Percentiles rank a stretch among this genome's conserved stretches.
Conservation (phyloP, 1,140 invertebrate species). For the Drosophila asahinai region DNA sequence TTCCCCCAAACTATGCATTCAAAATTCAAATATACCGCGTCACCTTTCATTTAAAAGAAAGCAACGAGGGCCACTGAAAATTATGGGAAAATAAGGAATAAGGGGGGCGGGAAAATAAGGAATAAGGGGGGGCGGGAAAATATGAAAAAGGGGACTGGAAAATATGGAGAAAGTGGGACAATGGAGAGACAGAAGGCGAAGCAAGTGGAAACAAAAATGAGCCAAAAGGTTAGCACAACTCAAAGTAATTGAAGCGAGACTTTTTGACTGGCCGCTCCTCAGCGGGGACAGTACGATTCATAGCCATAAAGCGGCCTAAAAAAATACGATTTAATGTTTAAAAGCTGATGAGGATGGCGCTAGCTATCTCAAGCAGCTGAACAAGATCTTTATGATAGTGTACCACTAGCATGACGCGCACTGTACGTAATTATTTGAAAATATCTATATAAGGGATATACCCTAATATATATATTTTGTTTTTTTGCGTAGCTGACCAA, state of each 20-base stretch:
- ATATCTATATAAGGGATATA: slow-evolving; percentile 16
- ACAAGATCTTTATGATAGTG: too few species aligned
- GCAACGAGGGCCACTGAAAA: slow-evolving; percentile 36
- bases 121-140: neutral
- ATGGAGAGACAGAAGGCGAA: slow-evolving; percentile 8
- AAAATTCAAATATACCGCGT: slow-evolving; percentile 66
- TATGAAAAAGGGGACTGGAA: neutral
- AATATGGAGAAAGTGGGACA: slow-evolving; percentile 18
- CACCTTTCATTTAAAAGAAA: slow-evolving; percentile 62
- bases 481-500: slow-evolving; percentile 29
- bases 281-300: slow-evolving; percentile 13
- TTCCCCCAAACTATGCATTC: slow-evolving; percentile 27
- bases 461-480: slow-evolving; percentile 1
- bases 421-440: slow-evolving; percentile 17
- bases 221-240: slow-evolving; percentile 36
- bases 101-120: neutral
- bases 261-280: slow-evolving; percentile 18
- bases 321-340: neutral
- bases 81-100: neutral
- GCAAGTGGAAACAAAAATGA: slow-evolving; percentile 7
- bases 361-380: too few species aligned
- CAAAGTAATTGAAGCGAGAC: slow-evolving; percentile 44
- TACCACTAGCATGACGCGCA: neutral
- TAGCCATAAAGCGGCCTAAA: too few species aligned
- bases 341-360: too few species aligned